Conservation (phyloP, 2,113 vertebrate species). For the Bubalus kerabau region DNA sequence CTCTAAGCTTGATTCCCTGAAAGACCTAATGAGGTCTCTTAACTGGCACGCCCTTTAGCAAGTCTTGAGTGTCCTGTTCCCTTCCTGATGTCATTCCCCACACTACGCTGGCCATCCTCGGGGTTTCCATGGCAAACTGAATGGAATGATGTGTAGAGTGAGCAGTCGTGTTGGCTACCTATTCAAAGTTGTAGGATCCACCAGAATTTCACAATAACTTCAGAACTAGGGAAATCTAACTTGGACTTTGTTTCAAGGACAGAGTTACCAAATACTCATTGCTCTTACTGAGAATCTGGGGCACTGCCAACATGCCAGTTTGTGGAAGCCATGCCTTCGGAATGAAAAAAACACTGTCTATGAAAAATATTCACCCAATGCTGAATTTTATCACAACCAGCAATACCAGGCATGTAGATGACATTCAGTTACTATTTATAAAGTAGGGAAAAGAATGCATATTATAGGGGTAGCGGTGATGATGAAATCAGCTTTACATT, state of each 20-base stretch:
- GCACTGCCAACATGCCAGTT: background rate
- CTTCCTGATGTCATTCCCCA: background rate
- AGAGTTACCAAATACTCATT: background rate
- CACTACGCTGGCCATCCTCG: background rate
- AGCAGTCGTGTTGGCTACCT: background rate
- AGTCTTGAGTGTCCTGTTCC: background rate
- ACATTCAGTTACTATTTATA: background rate
- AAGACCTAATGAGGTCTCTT: background rate
- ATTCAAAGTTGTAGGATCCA: background rate
- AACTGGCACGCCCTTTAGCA: background rate
- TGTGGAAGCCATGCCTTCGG: background rate
- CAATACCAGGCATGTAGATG: background rate
- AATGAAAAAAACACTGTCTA: background rate
- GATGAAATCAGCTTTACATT: background rate
- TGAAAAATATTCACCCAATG: background rate
- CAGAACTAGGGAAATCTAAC: background rate
- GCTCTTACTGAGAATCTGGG: background rate
- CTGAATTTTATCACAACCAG: background rate
- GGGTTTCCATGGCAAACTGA: background rate
- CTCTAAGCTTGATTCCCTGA: background rate
- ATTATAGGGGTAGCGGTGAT: background rate
- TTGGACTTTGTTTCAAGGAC: background rate
- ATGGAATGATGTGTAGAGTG: background rate
- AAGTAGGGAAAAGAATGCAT: background rate
- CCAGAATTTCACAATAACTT: background rate